These are phyloP conservation scores for Leucoraja erinaceus DNA, from an alignment of 2,113 vertebrate species.

Conservation along the genomic window DNA sequence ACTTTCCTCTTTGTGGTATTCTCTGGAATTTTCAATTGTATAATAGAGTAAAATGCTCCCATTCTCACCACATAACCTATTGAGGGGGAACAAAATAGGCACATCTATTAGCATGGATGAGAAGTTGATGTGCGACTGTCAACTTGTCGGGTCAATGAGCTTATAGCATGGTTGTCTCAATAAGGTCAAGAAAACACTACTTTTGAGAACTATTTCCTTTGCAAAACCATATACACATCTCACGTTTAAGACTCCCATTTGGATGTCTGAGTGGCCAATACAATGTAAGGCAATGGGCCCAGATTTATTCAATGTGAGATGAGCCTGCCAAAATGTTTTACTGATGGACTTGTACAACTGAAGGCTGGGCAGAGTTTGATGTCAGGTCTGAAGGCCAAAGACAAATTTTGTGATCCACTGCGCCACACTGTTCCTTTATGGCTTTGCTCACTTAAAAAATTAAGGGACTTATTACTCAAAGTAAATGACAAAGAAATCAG, in stretches of 20 bases:
- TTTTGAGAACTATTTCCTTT: background rate
- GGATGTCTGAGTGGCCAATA: background rate
- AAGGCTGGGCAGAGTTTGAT: background rate
- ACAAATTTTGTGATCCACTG: background rate
- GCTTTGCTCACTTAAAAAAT: background rate
- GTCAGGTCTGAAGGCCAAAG: background rate
- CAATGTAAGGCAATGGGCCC: background rate
- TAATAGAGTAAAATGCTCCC: conserved; percentile 72
- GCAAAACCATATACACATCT: background rate
- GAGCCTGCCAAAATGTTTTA: background rate
- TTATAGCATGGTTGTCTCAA: background rate
- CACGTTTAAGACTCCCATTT: background rate
- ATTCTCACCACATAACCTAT: conserved; percentile 77
- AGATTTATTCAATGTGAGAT: background rate
- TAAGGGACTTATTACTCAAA: background rate
- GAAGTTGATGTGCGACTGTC: background rate
- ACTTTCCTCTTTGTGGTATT: conserved; percentile 84
- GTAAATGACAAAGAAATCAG: background rate
- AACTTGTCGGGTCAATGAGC: background rate
- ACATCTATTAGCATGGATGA: background rate
- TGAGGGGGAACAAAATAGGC: background rate
- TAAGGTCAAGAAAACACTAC: no score
- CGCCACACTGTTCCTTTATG: background rate
- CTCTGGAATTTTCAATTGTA: conserved; percentile 80
- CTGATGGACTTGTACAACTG: background rate